A percentile compares a stretch with the other conserved stretches of the same genome.
phyloP scores from a whole-genome alignment of 2,113 vertebrate species.

The Oryzias javanicus region DNA sequence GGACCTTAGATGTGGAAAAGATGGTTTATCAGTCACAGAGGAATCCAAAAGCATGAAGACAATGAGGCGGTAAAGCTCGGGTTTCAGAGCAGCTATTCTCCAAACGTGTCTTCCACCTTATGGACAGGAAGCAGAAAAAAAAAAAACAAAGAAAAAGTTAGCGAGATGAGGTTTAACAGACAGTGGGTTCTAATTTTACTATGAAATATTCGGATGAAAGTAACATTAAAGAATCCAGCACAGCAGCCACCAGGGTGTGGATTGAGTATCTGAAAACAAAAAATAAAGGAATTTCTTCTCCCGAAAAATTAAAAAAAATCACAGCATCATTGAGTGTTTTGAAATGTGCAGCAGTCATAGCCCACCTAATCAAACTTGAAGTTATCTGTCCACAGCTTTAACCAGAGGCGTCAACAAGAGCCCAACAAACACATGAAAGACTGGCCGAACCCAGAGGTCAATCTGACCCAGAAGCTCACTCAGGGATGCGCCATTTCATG shows the following conservation, averaged over 20 bases:
- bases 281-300: neutral
- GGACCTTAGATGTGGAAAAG: conserved; percentile 37
- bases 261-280: conserved; percentile 54
- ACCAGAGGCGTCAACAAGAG: conserved; percentile 65
- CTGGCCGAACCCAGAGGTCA: conserved; percentile 56
- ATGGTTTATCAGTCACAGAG: conserved; percentile 70
- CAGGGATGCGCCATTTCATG: conserved; percentile 64
- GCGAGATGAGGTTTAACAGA: conserved; percentile 13
- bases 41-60: conserved; percentile 69
- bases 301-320: neutral
- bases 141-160: no score
- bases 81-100: no score
- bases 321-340: neutral
- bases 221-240: conserved; percentile 66
- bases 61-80: conserved; percentile 20
- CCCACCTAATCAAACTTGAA: no score
- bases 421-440: conserved; percentile 61
- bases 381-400: conserved; percentile 67
- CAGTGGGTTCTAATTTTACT: conserved; percentile 39
- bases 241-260: conserved; percentile 48
- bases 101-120: no score
- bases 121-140: no score
- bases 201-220: conserved; percentile 66
- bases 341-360: neutral
- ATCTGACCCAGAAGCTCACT: conserved; percentile 52